These are phyloP conservation scores for Neodiprion fabricii DNA, from an alignment of 1,140 invertebrate species.

Conservation along the genomic window DNA sequence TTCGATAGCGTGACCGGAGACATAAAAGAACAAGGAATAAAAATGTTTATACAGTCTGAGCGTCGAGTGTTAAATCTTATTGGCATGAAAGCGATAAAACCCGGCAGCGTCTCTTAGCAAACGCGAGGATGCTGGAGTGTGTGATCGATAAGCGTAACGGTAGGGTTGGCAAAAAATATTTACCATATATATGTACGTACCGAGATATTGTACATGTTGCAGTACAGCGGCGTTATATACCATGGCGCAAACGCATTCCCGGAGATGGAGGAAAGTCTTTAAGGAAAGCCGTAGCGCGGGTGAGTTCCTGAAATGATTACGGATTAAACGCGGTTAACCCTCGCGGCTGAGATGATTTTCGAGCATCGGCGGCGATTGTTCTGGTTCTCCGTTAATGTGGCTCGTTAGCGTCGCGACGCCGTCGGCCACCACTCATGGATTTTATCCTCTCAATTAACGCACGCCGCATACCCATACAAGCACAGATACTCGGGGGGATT, in stretches of 20 bases:
- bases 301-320: neutral
- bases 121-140: neutral
- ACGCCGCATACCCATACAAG: neutral
- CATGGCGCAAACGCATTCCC: too few relatives aligned
- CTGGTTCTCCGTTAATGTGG: neutral
- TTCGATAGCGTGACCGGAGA: conserved; percentile 2
- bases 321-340: neutral
- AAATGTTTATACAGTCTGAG: conserved; percentile 7
- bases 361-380: conserved; percentile 2
- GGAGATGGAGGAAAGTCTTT: too few relatives aligned
- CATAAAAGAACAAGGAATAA: conserved; percentile 3
- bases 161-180: neutral
- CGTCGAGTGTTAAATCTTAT: conserved; percentile 5
- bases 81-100: neutral
- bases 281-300: neutral
- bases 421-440: conserved; percentile 3
- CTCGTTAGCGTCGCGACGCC: neutral
- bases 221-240: too few relatives aligned
- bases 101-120: neutral
- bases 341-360: neutral
- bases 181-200: neutral
- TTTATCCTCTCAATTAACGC: conserved; percentile 7
- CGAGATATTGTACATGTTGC: neutral
- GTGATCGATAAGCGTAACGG: neutral
- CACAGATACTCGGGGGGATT: neutral